Evolutionary conservation across 2,113 vertebrate species (phyloP).

Genomic region (Melanocharis versteri): DNA sequence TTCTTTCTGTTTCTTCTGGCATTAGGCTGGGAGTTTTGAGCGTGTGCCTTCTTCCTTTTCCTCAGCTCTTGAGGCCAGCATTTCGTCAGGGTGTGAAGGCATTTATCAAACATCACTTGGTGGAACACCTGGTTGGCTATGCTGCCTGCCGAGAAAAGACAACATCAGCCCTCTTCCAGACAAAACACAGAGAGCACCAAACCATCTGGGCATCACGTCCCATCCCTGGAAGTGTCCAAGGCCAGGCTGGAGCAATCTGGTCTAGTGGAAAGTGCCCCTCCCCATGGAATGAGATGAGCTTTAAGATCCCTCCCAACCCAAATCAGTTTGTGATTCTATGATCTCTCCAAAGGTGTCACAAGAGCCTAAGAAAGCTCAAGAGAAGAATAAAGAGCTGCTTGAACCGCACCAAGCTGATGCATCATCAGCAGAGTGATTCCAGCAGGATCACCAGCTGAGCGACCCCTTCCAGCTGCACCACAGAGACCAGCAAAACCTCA

Average conservation of each 20-base stretch:
- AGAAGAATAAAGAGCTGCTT: not conserved
- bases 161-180: not conserved
- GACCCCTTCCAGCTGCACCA: not conserved
- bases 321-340: not conserved
- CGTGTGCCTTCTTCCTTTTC: conserved; percentile 83
- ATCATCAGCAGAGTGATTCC: not conserved
- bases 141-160: conserved; percentile 77
- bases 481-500: not conserved
- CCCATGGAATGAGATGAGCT: not conserved
- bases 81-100: conserved; percentile 78
- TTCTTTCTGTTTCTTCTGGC: conserved; percentile 74
- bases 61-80: conserved; percentile 81
- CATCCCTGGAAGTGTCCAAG: not conserved
- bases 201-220: not conserved
- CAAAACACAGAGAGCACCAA: not conserved
- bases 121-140: conserved; percentile 86
- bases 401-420: not conserved
- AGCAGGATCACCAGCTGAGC: not conserved
- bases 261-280: not conserved
- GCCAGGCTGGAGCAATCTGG: not conserved
- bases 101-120: conserved; percentile 88
- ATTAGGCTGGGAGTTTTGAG: conserved; percentile 68
- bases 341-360: not conserved
- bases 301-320: not conserved
- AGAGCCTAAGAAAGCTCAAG: not conserved